phyloP scores from a whole-genome alignment of 1,140 invertebrate species.

The Delia radicum region DNA sequence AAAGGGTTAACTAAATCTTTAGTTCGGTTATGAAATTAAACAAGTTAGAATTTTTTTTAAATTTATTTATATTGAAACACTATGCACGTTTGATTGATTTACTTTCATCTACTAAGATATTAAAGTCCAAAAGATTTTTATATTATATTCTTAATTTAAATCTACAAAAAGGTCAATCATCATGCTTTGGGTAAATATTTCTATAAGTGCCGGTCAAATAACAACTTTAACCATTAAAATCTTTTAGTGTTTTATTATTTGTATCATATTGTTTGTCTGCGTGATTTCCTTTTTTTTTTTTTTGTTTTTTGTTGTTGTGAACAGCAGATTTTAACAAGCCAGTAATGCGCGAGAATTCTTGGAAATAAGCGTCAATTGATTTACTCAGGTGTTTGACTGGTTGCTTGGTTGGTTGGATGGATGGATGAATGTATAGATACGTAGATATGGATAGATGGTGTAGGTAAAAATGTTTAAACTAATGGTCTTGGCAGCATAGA shows the following conservation, averaged over 20 bases:
- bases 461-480: background rate
- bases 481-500: background rate
- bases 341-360: constrained; percentile 16
- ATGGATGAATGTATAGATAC: background rate
- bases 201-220: background rate
- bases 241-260: background rate
- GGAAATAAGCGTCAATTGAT: constrained; percentile 17
- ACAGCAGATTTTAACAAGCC: background rate
- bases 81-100: background rate
- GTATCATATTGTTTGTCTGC: background rate
- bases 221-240: background rate
- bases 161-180: background rate
- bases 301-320: no score
- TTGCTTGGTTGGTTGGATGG: background rate
- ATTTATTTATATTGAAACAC: no score
- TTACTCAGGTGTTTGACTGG: constrained; percentile 7
- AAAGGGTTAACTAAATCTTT: no score
- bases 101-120: background rate
- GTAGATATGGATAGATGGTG: background rate
- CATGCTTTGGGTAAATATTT: background rate
- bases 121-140: no score
- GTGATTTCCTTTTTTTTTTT: background rate
- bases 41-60: no score
- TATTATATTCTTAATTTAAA: background rate
- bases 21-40: no score